These are phyloP conservation scores for Baryphthengus martii DNA, from an alignment of 2,113 vertebrate genomes.

Conservation along the genomic window DNA sequence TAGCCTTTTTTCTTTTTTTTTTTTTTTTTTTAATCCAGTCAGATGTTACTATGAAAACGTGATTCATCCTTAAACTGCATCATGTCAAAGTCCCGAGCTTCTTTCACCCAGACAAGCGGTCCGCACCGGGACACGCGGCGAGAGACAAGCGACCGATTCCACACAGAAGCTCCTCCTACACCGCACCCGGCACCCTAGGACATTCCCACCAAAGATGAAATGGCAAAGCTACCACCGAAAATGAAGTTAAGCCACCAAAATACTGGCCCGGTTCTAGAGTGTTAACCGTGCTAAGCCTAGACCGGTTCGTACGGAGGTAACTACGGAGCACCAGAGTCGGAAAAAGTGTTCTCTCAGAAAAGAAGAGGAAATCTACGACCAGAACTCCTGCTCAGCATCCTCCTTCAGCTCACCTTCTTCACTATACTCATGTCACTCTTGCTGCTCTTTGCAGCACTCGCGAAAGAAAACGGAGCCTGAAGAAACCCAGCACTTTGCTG, in stretches of 20 bases:
- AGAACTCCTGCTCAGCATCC: not conserved
- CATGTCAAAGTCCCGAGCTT: not conserved
- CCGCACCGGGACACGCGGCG: not conserved
- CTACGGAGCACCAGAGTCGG: not conserved
- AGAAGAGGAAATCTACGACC: not conserved
- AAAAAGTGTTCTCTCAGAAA: not conserved
- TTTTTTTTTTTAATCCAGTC: conserved; percentile 10
- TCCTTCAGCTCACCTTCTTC: not conserved
- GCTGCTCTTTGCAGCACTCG: not conserved
- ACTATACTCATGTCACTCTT: not conserved
- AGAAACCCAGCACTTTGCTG: not conserved
- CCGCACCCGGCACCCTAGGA: not conserved
- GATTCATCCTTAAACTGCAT: not conserved
- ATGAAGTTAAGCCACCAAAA: not conserved
- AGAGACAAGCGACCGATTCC: not conserved
- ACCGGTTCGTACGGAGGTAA: not conserved
- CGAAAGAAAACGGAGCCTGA: not conserved
- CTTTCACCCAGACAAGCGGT: not conserved
- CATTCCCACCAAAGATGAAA: not conserved
- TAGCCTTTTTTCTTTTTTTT: not conserved
- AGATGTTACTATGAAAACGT: not conserved
- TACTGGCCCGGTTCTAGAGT: not conserved
- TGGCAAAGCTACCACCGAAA: not conserved
- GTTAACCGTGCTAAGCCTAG: not conserved
- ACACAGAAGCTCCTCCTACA: not conserved